phyloP scores from a whole-genome alignment of 92 coral and sea anemone species.

The Nematostella vectensis region DNA sequence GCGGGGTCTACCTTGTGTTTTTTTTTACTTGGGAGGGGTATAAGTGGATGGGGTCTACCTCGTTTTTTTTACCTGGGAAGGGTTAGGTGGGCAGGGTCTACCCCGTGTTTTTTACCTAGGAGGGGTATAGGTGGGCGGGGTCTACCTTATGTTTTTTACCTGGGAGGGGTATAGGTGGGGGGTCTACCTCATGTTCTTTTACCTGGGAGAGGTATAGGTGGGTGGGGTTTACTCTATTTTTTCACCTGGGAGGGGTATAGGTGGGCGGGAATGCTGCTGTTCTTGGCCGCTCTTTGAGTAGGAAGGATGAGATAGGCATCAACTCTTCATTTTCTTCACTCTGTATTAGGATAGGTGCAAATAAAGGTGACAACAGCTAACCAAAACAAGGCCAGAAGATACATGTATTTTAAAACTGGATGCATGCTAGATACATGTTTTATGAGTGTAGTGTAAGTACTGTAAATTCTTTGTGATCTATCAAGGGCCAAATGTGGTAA shows the following conservation, averaged over 20 bases:
- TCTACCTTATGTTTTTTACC: too few relatives aligned
- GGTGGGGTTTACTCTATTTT: too few relatives aligned
- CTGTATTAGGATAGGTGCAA: too few relatives aligned
- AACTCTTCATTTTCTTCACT: slow-evolving; percentile 88
- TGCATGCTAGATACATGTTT: too few relatives aligned
- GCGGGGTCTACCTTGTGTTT: neutral
- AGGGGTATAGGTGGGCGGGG: neutral
- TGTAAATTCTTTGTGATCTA: neutral
- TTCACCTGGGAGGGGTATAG: slow-evolving; percentile 83
- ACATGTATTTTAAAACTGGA: too few relatives aligned
- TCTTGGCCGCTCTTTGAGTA: slow-evolving; percentile 90
- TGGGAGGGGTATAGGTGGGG: too few relatives aligned
- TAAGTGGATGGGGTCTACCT: slow-evolving; percentile 48
- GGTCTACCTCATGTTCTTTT: too few relatives aligned
- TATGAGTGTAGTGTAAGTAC: too few relatives aligned
- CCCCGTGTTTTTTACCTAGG: neutral
- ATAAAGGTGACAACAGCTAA: too few relatives aligned
- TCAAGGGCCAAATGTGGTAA: too few relatives aligned
- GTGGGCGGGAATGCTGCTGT: slow-evolving; percentile 82
- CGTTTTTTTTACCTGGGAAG: neutral
- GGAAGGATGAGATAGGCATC: slow-evolving; percentile 92
- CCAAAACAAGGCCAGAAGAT: too few relatives aligned
- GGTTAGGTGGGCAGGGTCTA: neutral
- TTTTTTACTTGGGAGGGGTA: slow-evolving; percentile 51
- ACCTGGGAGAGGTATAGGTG: too few relatives aligned